Evolutionary conservation across 2,113 vertebrate species (phyloP), one percentile per base, ranked within the genome.

Genomic region (Ifrita kowaldi): DNA sequence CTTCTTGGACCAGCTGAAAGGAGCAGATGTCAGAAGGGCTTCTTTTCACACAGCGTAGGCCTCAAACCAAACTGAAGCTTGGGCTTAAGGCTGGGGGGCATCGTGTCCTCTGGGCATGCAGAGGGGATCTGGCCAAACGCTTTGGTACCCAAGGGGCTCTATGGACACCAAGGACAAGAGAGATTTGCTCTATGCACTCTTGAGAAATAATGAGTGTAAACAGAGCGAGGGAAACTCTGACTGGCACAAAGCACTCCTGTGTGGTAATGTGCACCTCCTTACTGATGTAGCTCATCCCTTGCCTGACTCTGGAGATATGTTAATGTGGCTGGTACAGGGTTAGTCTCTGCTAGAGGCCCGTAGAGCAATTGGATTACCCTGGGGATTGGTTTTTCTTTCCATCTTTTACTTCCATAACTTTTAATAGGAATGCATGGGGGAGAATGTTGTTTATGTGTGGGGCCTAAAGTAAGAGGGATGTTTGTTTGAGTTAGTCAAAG

Each of bases 401-500:
- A 56, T 68, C 33, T 90, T 87, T 87, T 73, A 56, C 73, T 84
- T 91, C 68, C 84, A 47, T 60, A 70, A 49, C 60, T 84, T 50
- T 37, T 57, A 28, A 84, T n/a, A 83, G 75, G 68, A 56, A 90
- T 79, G 64, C 7, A 37, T 42, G 23, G 63, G 53, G 57, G n/a
- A 76, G 3, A 68, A 73, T 1, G 7, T 32, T 92, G 47, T 82
- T 96, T 93, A 91, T 74, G 39, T 67, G 52, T 80, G 93, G 53
- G 82, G n/a, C 84, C 88, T 78, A 57, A 30, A 81, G 67, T 93
- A 96, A 97, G 75, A 95, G 68, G 42, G 32, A 11, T 93, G 77
- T 95, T 96, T 97, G 96, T 97, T 97, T 97, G 94, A 96, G 27
- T 81, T 96, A 87, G 74, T 86, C 85, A 60, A 94, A 94, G 86